phyloP scores from a whole-genome alignment of 2,113 vertebrate genomes.

The Rhabdomys dilectus region DNA sequence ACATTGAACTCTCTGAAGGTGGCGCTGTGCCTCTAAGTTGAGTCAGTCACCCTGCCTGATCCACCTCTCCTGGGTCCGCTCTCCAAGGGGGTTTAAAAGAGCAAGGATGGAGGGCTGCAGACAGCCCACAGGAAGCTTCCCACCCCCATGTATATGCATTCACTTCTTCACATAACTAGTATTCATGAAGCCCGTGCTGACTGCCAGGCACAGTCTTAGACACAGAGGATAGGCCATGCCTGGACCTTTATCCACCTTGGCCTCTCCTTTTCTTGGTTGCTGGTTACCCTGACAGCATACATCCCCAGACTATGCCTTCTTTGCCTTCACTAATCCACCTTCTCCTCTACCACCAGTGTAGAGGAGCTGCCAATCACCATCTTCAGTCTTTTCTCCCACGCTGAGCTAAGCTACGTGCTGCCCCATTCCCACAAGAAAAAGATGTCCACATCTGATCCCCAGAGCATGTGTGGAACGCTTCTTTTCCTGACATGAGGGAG shows the following conservation, averaged over 20 bases:
- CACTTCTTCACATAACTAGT: rapidly evolving
- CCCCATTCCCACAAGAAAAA: too few species aligned
- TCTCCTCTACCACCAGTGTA: rapidly evolving
- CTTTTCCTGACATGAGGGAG: not conserved
- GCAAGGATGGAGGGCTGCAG: rapidly evolving
- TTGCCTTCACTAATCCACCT: not conserved
- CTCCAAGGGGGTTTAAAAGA: not conserved
- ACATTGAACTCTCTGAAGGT: rapidly evolving
- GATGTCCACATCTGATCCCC: rapidly evolving
- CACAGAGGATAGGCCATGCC: rapidly evolving
- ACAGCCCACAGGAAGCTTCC: not conserved
- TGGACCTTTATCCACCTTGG: not conserved
- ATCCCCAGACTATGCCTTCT: not conserved
- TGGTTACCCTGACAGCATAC: rapidly evolving
- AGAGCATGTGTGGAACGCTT: not conserved
- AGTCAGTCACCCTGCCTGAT: not conserved
- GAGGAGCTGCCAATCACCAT: not conserved
- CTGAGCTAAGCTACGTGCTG: not conserved
- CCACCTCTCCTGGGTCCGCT: rapidly evolving
- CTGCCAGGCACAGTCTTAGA: not conserved
- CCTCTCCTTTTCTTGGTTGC: rapidly evolving
- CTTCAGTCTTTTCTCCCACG: not conserved
- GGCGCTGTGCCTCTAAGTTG: rapidly evolving
- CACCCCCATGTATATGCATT: rapidly evolving
- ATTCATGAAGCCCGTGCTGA: rapidly evolving